phyloP scores from a whole-genome alignment of 2,797 vertebrate genomes.

The Tapera naevia region DNA sequence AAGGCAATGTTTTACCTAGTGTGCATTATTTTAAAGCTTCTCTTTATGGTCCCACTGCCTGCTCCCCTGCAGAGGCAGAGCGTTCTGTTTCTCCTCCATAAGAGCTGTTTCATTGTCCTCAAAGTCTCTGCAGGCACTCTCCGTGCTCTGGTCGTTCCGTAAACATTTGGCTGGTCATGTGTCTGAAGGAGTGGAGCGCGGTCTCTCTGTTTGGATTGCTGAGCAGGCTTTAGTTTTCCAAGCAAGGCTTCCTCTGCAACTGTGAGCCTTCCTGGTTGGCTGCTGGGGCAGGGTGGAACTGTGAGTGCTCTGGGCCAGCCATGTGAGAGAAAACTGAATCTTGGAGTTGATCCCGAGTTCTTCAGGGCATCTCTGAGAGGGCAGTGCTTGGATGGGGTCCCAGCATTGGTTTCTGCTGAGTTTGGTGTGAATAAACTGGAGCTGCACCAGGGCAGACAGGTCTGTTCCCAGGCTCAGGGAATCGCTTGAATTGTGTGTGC shows the following conservation, averaged over 20 bases:
- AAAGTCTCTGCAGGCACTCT: accelerated
- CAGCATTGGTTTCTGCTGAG: not conserved
- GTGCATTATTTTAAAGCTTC: not conserved
- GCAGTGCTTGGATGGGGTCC: not conserved
- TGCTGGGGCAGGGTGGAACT: not conserved
- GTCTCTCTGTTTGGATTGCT: not conserved
- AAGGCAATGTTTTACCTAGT: not conserved
- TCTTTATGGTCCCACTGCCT: not conserved
- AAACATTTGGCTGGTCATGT: not conserved
- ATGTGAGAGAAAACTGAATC: not conserved
- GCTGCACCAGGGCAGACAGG: not conserved
- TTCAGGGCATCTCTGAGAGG: not conserved
- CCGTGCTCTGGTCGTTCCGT: accelerated
- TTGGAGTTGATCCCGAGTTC: not conserved
- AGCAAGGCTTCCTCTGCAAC: not conserved
- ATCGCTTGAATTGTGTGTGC: not conserved
- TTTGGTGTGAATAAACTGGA: not conserved
- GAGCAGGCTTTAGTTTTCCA: not conserved
- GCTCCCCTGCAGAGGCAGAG: not conserved
- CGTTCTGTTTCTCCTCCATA: not conserved
- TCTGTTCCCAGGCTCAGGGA: not conserved
- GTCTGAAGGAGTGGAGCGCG: not conserved
- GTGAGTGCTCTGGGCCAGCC: no score
- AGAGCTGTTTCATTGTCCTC: accelerated
- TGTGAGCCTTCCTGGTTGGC: not conserved